phyloP scores from a whole-genome alignment of 2,888 invertebrate genomes.

The Ormyrus labotus region DNA sequence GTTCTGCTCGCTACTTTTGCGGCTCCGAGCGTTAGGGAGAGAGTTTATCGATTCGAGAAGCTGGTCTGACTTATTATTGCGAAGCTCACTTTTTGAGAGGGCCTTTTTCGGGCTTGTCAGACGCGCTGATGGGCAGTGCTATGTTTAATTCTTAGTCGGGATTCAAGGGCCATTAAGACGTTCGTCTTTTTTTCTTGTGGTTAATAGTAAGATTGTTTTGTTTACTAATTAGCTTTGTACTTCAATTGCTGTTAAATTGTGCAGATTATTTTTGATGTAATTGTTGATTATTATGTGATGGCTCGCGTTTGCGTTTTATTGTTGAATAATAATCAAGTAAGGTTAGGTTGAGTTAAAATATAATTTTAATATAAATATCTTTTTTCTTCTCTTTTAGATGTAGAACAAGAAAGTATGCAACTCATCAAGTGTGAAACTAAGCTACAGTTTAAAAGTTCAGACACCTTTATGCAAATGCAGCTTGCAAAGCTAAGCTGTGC shows the following conservation, averaged over 20 bases:
- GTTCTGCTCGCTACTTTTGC: slow-evolving; percentile 19
- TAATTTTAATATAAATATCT: not conserved
- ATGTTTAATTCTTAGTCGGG: not conserved
- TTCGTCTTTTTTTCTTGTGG: too few species aligned
- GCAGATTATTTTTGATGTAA: not conserved
- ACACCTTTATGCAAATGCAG: not conserved
- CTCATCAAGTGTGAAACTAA: too few species aligned
- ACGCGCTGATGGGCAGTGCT: not conserved
- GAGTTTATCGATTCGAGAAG: slow-evolving; percentile 23
- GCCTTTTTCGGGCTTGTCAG: not conserved
- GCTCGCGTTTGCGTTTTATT: too few species aligned
- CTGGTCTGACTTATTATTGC: slow-evolving; percentile 3
- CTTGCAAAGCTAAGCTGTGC: not conserved
- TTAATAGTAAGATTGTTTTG: too few species aligned
- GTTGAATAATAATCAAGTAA: too few species aligned
- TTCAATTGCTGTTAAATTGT: not conserved
- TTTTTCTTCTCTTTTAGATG: not conserved
- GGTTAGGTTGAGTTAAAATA: too few species aligned
- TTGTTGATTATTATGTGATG: too few species aligned
- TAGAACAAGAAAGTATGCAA: not conserved
- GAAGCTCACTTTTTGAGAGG: slow-evolving; percentile 4
- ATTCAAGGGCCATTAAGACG: not conserved
- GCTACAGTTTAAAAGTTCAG: too few species aligned
- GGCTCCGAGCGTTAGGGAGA: not conserved
- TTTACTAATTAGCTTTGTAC: not conserved